Conservation (phyloP, 2,888 invertebrate genomes). For the Epinotia nisella region DNA sequence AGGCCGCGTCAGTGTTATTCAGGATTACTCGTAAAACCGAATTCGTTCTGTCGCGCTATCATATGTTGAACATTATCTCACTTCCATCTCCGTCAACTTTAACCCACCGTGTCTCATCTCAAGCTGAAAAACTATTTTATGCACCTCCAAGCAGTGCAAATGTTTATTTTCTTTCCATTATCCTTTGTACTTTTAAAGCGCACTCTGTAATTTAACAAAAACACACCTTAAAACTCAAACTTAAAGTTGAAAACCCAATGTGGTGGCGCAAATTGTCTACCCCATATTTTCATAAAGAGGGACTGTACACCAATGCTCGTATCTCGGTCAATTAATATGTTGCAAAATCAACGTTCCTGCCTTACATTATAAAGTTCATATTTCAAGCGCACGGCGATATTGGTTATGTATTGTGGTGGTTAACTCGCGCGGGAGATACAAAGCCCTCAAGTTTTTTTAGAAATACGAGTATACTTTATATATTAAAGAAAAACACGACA, state of each 20-base stretch:
- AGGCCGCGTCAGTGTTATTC: no score
- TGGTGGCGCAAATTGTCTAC: not conserved
- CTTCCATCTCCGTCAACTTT: no score
- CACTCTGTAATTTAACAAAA: not conserved
- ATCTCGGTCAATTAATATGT: not conserved
- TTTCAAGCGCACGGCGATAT: not conserved
- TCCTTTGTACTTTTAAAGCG: constrained; percentile 34
- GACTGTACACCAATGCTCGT: not conserved
- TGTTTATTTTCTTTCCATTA: constrained; percentile 32
- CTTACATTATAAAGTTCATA: not conserved
- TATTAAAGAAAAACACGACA: constrained; percentile 13
- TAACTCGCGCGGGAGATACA: not conserved
- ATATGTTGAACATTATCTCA: no score
- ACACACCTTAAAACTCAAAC: not conserved
- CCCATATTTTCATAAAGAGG: not conserved
- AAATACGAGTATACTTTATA: not conserved
- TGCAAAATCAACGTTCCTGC: not conserved
- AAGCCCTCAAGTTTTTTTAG: constrained; percentile 11
- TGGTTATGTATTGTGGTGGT: not conserved
- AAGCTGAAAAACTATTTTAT: constrained; percentile 19
- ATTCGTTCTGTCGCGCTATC: no score
- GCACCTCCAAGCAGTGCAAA: constrained; percentile 12
- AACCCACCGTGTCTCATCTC: not conserved
- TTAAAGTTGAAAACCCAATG: constrained; percentile 12
- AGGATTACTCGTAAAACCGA: no score